phyloP scores from a whole-genome alignment of 2,888 invertebrate genomes.

The Malacosoma neustria region DNA sequence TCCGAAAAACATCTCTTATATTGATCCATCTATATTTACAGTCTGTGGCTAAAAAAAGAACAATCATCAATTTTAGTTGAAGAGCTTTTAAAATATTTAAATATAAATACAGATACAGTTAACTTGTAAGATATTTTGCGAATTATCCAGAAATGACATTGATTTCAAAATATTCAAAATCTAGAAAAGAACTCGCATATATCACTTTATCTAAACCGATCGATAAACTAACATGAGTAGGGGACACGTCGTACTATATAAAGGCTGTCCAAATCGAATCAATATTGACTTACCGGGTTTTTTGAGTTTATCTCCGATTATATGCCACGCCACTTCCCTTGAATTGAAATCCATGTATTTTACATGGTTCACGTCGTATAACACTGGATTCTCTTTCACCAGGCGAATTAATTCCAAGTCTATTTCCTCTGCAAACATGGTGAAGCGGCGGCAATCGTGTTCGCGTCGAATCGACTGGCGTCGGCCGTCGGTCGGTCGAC shows the following conservation, averaged over 20 bases:
- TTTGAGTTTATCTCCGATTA: conserved; percentile 56
- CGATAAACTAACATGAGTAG: neutral
- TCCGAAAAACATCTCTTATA: conserved; percentile 56
- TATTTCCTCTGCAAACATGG: conserved; percentile 39
- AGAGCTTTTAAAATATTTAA: neutral
- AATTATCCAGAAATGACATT: too few relatives aligned
- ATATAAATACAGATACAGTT: neutral
- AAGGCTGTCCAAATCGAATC: conserved; percentile 13
- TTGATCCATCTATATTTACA: conserved; percentile 65
- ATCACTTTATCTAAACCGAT: neutral
- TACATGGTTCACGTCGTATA: conserved; percentile 47
- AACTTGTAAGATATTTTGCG: too few relatives aligned
- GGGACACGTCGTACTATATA: conserved; percentile 24
- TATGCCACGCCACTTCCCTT: conserved; percentile 63
- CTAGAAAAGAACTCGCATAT: neutral
- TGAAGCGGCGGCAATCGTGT: conserved; percentile 6
- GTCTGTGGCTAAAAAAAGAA: conserved; percentile 41
- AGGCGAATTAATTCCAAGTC: conserved; percentile 45
- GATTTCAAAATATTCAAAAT: neutral
- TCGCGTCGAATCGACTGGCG: conserved; percentile 10
- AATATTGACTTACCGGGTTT: conserved; percentile 42
- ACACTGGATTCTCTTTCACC: conserved; percentile 43
- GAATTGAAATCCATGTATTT: conserved; percentile 62
- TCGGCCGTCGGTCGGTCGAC: conserved; percentile 1
- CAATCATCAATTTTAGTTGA: neutral